Evolutionary conservation across 2,113 vertebrate species (phyloP), one percentile per base, ranked within the genome.

Genomic region (Talpa occidentalis): DNA sequence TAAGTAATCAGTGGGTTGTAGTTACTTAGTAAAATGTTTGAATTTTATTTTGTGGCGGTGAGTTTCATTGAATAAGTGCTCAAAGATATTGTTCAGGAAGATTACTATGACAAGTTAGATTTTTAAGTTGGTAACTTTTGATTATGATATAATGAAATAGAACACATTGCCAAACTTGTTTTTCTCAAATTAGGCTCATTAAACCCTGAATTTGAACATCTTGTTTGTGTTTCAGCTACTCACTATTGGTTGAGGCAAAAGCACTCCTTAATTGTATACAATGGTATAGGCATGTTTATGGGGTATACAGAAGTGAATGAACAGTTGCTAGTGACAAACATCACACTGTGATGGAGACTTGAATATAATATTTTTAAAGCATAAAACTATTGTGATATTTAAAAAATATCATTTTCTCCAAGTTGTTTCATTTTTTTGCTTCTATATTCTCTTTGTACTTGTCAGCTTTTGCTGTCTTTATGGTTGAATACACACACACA

Each of bases 41-140:
- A 74, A 11, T 26, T 74, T 83, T 26, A 32, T 73, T 87, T 30
- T 73, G 15, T 64, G 19, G 10, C 56, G 54, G 2, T 52, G 44
- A 6, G 2, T 83, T 2, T 66, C 12, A 42, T 52, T 52, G 42
- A 82, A 52, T 66, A 91, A 83, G 54, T 62, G 4, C 37, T 82
- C 11, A 40, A 19, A 83, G 56, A 14, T 77, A 32, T 40, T 12
- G 5, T 64, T 64, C 54, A 64, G 35, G 42, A 47, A 73, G 42
- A 54, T 83, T 91, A 73, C 5, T 64, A 26, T 64, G 35, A 37
- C n/a, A 74, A 54, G 44, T 11, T 83, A 17, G 52, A 70, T 59
- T 73, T 82, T 83, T 52, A 80, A 60, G 85, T 91, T 82, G 32
- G 44, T 74, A 52, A 73, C 42, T 24, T 64, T 93, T 54, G 35